Conservation (phyloP, 1,140 invertebrate genomes). For the Drosophila simulans region DNA sequence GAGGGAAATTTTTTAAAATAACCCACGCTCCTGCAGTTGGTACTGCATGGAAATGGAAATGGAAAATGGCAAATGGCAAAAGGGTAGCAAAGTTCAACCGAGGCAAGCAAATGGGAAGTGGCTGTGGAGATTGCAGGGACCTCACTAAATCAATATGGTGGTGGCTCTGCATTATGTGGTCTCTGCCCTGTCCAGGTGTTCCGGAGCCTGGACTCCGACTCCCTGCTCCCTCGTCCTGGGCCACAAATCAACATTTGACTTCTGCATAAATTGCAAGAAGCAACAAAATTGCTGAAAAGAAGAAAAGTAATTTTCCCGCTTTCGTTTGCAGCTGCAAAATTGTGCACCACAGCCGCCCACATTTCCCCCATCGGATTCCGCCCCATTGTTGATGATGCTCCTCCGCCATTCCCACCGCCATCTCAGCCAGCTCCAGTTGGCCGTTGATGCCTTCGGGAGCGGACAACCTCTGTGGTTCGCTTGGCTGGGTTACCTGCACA, state of each 20-base stretch:
- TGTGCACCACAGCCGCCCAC: conserved; percentile 6
- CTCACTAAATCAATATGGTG: conserved; percentile 75
- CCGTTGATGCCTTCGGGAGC: conserved; percentile 33
- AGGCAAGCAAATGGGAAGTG: conserved; percentile 16
- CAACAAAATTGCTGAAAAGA: conserved; percentile 74
- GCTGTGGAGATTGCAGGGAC: conserved; percentile 26
- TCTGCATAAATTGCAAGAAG: conserved; percentile 81
- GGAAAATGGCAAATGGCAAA: conserved; percentile 26
- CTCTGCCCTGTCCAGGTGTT: conserved; percentile 6
- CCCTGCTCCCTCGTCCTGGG: conserved; percentile 24
- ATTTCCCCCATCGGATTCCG: conserved; percentile 2
- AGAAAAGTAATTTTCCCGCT: conserved; percentile 79
- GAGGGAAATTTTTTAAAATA: conserved; percentile 67
- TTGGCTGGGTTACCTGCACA: conserved; percentile 57
- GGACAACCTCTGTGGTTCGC: conserved; percentile 33
- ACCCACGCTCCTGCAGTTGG: conserved; percentile 29
- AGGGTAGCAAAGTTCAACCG: conserved; percentile 9
- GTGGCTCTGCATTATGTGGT: conserved; percentile 28
- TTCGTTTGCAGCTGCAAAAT: conserved; percentile 69
- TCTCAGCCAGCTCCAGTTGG: conserved; percentile 20
- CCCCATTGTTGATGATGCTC: conserved; percentile 55
- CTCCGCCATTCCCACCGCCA: conserved; percentile 2
- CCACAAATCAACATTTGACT: conserved; percentile 82
- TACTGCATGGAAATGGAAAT: conserved; percentile 5
- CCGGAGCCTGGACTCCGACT: background rate